phyloP scores from a whole-genome alignment of 2,888 invertebrate species.

The Hyposoter dolosus region DNA sequence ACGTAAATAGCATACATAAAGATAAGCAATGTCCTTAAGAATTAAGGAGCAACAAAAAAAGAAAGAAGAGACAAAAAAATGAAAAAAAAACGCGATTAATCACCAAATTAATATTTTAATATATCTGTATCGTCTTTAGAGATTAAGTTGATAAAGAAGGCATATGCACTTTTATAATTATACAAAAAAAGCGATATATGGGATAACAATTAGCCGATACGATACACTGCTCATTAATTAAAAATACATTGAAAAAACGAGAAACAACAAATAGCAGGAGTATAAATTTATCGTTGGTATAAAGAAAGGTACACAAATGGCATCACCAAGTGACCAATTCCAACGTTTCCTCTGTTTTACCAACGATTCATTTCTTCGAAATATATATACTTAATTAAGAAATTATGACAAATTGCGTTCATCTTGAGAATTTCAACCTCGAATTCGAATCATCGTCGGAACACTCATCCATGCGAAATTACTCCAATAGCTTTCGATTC shows the following conservation, averaged over 20 bases:
- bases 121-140: slow-evolving; percentile 69
- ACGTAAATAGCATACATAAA: slow-evolving; percentile 46
- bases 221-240: slow-evolving; percentile 37
- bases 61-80: slow-evolving; percentile 11
- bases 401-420: neutral
- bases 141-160: slow-evolving; percentile 54
- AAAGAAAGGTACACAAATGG: neutral
- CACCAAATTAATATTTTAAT: slow-evolving; percentile 73
- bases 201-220: slow-evolving; percentile 25
- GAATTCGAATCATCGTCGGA: neutral
- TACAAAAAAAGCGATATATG: slow-evolving; percentile 40
- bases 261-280: neutral
- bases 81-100: slow-evolving; percentile 67
- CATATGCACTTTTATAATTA: slow-evolving; percentile 62
- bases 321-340: neutral
- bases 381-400: no score
- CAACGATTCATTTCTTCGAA: neutral
- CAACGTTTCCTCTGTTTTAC: neutral
- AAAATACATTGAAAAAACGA: slow-evolving; percentile 11
- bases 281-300: slow-evolving; percentile 8
- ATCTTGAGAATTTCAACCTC: neutral
- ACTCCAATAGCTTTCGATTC: neutral
- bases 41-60: neutral
- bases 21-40: slow-evolving; percentile 39
- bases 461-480: neutral